Conservation (phyloP, 2,888 invertebrate species). For the Odontocerum albicorne region DNA sequence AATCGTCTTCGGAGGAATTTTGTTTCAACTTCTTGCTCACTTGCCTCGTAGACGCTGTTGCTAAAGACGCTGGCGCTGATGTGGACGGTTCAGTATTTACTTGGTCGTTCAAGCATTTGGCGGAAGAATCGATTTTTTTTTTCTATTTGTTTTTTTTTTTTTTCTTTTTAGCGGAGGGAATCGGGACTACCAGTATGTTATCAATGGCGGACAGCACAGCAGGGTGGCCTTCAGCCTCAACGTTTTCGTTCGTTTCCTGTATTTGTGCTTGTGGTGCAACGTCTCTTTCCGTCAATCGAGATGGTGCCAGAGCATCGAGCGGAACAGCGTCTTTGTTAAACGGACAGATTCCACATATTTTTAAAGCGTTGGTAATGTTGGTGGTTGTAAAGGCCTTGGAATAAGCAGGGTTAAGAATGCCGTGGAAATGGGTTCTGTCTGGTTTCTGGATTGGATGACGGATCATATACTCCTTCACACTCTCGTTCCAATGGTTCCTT, state of each 20-base stretch:
- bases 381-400: conserved; percentile 10
- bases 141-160: not conserved
- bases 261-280: conserved; percentile 1
- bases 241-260: conserved; percentile 1
- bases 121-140: conserved; percentile 5
- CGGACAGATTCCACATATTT: conserved; percentile 10
- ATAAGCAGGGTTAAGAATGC: conserved; percentile 10
- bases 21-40: not conserved
- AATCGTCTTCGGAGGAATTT: conserved; percentile 4
- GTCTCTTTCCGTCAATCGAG: conserved; percentile 2
- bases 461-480: not conserved
- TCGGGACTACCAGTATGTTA: conserved; percentile 2
- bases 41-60: not conserved
- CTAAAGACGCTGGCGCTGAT: not conserved
- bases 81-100: not conserved
- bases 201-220: not conserved
- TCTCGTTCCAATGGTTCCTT: not conserved
- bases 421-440: not conserved
- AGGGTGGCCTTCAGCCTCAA: conserved; percentile 3
- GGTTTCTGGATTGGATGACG: not conserved
- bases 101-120: conserved; percentile 5
- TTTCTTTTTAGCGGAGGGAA: not conserved
- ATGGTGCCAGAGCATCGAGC: conserved; percentile 5
- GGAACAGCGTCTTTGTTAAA: conserved; percentile 11
- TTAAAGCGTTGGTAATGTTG: conserved; percentile 8